Evolutionary conservation across 2,113 vertebrate species (phyloP).

Genomic region (Tonatia bakeri): DNA sequence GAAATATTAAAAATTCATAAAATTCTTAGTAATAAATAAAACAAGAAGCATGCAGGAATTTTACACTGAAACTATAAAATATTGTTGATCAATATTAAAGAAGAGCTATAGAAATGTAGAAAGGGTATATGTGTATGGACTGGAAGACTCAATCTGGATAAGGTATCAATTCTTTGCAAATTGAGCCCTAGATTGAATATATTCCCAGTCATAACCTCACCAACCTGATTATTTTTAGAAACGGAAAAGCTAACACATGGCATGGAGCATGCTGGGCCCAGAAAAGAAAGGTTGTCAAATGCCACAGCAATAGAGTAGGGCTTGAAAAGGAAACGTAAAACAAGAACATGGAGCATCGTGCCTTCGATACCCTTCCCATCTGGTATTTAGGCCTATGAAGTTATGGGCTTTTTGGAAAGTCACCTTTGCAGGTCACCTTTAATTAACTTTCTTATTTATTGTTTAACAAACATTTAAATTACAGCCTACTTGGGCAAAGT

Average conservation of each 20-base stretch:
- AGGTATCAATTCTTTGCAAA: background rate
- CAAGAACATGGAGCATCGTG: background rate
- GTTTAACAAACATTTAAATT: conserved; percentile 39
- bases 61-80: background rate
- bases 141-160: background rate
- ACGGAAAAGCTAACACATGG: background rate
- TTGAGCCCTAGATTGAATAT: background rate
- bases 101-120: background rate
- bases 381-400: background rate
- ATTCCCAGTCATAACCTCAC: background rate
- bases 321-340: background rate
- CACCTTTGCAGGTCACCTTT: conserved; percentile 30
- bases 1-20: background rate
- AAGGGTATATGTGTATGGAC: background rate
- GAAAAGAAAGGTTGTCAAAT: conserved; percentile 52
- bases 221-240: background rate
- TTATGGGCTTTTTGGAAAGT: background rate
- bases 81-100: background rate
- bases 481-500: background rate
- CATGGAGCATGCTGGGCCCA: background rate
- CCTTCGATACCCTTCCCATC: background rate
- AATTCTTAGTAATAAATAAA: background rate
- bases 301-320: conserved; percentile 3
- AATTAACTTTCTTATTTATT: conserved; percentile 58
- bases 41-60: background rate